These are phyloP conservation scores for Ranitomeya imitator DNA, from an alignment of 2,113 vertebrate species.

Conservation along the genomic window DNA sequence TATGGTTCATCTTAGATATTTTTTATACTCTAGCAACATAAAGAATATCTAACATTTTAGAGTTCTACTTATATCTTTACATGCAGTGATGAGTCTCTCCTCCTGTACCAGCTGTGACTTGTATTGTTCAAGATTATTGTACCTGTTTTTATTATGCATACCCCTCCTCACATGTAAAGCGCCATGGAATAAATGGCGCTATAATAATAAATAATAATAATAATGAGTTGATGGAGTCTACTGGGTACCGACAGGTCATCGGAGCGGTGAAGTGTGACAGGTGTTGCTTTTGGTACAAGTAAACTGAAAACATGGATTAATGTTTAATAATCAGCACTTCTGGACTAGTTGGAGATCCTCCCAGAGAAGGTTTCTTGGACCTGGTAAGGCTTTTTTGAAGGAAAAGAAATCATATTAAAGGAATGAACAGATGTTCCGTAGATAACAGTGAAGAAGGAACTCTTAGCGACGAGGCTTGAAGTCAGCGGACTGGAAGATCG, in stretches of 20 bases:
- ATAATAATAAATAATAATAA: too few relatives aligned
- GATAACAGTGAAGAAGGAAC: conserved; percentile 69
- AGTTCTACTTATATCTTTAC: neutral
- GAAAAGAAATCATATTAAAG: conserved; percentile 70
- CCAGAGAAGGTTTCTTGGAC: conserved; percentile 62
- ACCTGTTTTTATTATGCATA: too few relatives aligned
- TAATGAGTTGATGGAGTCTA: neutral
- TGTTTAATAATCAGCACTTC: conserved; percentile 36
- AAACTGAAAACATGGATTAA: neutral
- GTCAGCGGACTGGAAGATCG: conserved; percentile 58
- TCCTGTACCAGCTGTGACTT: too few relatives aligned
- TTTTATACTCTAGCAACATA: too few relatives aligned
- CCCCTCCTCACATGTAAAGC: too few relatives aligned
- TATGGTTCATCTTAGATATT: too few relatives aligned
- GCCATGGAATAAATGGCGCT: too few relatives aligned
- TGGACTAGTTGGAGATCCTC: conserved; percentile 54
- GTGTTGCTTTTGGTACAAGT: neutral
- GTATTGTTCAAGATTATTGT: too few relatives aligned
- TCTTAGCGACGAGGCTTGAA: conserved; percentile 69
- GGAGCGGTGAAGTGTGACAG: neutral
- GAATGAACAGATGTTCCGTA: conserved; percentile 73
- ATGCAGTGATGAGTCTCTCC: neutral
- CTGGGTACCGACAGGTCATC: neutral
- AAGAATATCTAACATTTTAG: neutral
- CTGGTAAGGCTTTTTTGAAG: conserved; percentile 64